Evolutionary conservation across 1,140 invertebrate genomes (phyloP), one percentile per base, ranked within the genome.

Genomic region (Drosophila saltans): DNA sequence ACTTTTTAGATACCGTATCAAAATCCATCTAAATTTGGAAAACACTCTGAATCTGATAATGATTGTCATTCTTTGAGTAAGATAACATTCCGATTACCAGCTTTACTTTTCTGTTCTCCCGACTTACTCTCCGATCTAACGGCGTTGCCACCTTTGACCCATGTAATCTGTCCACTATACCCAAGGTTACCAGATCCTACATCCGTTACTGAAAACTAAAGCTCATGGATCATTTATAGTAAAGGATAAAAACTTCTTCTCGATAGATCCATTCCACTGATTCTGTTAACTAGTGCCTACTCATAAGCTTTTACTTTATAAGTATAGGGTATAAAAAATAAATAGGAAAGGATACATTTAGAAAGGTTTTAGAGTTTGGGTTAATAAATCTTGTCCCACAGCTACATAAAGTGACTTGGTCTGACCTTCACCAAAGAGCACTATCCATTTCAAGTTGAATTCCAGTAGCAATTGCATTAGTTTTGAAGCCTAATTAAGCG

Each of bases 401-500:
- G 33, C 33, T 16, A 7, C 16, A 16, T 0, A 58, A 58, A 36
- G 7, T 8, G 21, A 48, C 10, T 57, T 59, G 16, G 9, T 10
- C 24, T 64, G 69, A 71, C 69, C 59, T 59, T 21, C 59, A 63
- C n/a, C 57, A 11, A 40, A 40, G 0, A 40, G n/a, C 24, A 26
- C 21, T 26, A 52, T 52, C 21, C 26, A 52, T 52, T 26, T 52
- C 21, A 52, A 2, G 26, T 52, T 67, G 48, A 55, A 45, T 56
- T 45, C 48, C 59, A n/a, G 57, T 41, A 52, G 36, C 58, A 26
- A 59, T 28, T 40, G 56, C 55, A n/a, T 36, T 59, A 52, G 60
- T 71, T 70, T 65, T 75, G 75, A 67, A 70, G 57, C 63, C 59
- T 71, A 69, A 77, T 81, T 77, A 69, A 69, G 73, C 67, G 62